Evolutionary conservation across 2,888 invertebrate genomes (phyloP).

Genomic region (Gibbula magus): DNA sequence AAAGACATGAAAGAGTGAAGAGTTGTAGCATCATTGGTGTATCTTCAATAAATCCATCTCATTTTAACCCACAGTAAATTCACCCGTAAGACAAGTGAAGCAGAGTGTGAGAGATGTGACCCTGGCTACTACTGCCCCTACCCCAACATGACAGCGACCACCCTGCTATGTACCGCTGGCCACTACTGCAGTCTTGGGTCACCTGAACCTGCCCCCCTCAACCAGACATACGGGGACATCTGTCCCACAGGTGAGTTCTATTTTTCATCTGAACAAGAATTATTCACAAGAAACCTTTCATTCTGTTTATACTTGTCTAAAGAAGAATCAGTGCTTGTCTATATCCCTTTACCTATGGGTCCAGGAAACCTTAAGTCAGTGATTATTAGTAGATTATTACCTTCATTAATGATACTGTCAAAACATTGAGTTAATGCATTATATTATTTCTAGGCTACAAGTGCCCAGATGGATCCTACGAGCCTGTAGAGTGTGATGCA

Average conservation of each 20-base stretch:
- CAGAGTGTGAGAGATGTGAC: slow-evolving; percentile 48
- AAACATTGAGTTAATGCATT: too few relatives aligned
- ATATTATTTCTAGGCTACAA: slow-evolving; percentile 55
- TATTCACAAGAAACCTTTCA: too few relatives aligned
- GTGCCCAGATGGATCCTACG: slow-evolving; percentile 59
- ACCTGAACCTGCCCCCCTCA: slow-evolving; percentile 61
- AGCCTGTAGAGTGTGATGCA: slow-evolving; percentile 58
- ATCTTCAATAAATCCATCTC: neutral
- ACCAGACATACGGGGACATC: slow-evolving; percentile 64
- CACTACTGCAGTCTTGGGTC: slow-evolving; percentile 68
- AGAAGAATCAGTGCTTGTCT: too few relatives aligned
- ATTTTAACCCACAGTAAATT: neutral
- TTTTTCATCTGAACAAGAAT: too few relatives aligned
- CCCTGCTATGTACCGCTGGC: slow-evolving; percentile 61
- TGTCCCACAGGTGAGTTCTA: slow-evolving; percentile 67
- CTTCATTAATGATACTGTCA: too few relatives aligned
- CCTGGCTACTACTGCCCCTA: slow-evolving; percentile 67
- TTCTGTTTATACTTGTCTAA: too few relatives aligned
- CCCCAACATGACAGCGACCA: slow-evolving; percentile 64
- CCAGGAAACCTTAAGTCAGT: too few relatives aligned
- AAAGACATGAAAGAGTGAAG: too few relatives aligned
- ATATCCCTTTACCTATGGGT: too few relatives aligned
- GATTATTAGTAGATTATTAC: too few relatives aligned
- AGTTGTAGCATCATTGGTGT: too few relatives aligned
- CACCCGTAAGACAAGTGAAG: neutral